Evolutionary conservation across 2,113 vertebrate species (phyloP), one percentile per base, ranked within the genome.

Genomic region (Megaptera novaeangliae): DNA sequence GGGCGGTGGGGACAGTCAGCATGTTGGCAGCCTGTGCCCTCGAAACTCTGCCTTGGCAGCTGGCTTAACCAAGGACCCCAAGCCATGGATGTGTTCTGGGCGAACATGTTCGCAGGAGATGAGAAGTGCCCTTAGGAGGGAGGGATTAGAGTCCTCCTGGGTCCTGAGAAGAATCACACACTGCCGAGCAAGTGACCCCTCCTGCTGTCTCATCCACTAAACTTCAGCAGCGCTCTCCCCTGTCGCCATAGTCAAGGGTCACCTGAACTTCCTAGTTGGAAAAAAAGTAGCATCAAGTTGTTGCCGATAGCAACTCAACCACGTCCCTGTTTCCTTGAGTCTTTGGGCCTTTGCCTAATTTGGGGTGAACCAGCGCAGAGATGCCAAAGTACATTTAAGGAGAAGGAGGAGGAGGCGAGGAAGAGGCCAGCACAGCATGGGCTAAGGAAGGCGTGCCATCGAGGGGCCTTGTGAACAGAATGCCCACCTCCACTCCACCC

Each of bases 271-370:
- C 81, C 55, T 78, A 44, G 39, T 39, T 89, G 68, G 74, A 34
- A 55, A 93, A 82, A 88, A 74, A 91, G 57, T 85, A 97, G 78
- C 72, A 91, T 96, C 92, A 29, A 66, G 57, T 68, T 83, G 82
- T 93, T 84, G 89, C 93, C 96, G 71, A 49, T 94, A 92, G 93
- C 93, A 95, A 81, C 95, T 94, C 21, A 82, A 49, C 71, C 81
- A 12, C 8, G 39, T 94, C 69, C 27, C 74, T 69, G 29, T 95
- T 95, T 92, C 72, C 78, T 97, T 52, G 36, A 49, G 39, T 74
- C 61, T 88, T 89, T 93, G 77, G 57, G 31, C 75, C 84, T 87
- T 80, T 94, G 75, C 93, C 80, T 97, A 80, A 89, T 95, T 92
- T 90, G 57, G 66, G 81, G 81, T 68, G 64, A 83, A 61, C 57